These are phyloP conservation scores for Chinchilla lanigera DNA, from an alignment of 2,113 vertebrate species.

Conservation along the genomic window DNA sequence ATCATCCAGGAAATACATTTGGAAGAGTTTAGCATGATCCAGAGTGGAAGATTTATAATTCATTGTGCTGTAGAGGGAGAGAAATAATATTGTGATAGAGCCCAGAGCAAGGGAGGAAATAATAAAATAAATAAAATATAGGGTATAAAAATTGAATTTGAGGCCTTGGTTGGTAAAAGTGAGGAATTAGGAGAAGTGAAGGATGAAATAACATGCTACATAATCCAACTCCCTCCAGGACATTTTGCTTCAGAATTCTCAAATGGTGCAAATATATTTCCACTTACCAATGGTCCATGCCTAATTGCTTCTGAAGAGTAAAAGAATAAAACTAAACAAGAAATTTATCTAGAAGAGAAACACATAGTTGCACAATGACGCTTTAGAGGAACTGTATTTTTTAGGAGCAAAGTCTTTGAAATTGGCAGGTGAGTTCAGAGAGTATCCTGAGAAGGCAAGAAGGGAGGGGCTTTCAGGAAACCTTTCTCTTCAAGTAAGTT, in stretches of 20 bases:
- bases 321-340: constrained; percentile 4
- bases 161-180: neutral
- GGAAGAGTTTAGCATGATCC: constrained; percentile 81
- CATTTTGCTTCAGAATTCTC: constrained; percentile 36
- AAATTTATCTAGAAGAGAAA: neutral
- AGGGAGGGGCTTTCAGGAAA: too few species aligned
- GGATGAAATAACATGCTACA: neutral
- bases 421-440: neutral
- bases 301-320: constrained; percentile 31
- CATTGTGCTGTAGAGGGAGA: constrained; percentile 80
- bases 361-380: neutral
- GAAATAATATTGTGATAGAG: constrained; percentile 82
- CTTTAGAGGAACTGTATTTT: neutral
- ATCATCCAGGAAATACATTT: constrained; percentile 84
- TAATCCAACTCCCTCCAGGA: neutral
- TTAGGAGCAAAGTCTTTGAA: neutral
- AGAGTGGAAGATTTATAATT: constrained; percentile 82
- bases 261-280: constrained; percentile 46
- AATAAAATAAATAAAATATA: constrained; percentile 68
- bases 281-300: neutral
- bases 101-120: constrained; percentile 71
- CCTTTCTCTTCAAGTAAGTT: neutral
- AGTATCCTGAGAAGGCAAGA: neutral
- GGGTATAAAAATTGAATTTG: neutral
- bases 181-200: neutral